Base-by-base conservation (phyloP, 2,113 vertebrate genomes). In the Ascaphus truei region DNA sequence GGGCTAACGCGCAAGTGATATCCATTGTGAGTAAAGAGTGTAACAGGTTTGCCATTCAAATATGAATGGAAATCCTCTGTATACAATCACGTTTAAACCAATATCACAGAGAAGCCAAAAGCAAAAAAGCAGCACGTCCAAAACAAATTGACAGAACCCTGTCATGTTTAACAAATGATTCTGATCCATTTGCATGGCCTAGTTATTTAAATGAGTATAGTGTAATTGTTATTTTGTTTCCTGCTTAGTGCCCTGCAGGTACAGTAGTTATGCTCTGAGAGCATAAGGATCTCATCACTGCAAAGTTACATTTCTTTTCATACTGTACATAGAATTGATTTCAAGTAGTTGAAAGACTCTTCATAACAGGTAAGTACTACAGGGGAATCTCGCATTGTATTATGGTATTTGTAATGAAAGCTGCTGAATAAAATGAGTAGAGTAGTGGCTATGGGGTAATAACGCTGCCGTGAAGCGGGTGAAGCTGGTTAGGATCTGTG, bases 181-280 rank as follows among this genome's bases (percentile, higher is more conserved):
- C 34, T 4, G 10, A 2, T 47, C 34, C 18, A 37, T 68, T 68
- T 68, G 53, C 41, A 48, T 68, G 29, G 18, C 25, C n/a, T 59
- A 18, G 33, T 26, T 68, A 68, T 34, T 68, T n/a, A 47, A 57
- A 68, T 58, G 11, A 68, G 62, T 34, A 8, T 7, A 15, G 47
- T 51, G 62, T 26, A 12, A 52, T 33, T 16, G 15, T 23, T 5
- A 18, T 15, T n/a, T n/a, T n/a, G n/a, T n/a, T n/a, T n/a, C n/a
- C n/a, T n/a, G n/a, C n/a, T n/a, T n/a, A n/a, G 7, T 39, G 33
- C 11, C n/a, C 27, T 26, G 20, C 22, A 18, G 26, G 3, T n/a
- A n/a, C n/a, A n/a, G 7, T 37, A 48, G 15, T 4, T 7, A 51
- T 36, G 61, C 11, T 50, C 13, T 36, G 22, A 29, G 43, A 16